A percentile compares a stretch with the other conserved stretches of the same genome.
phyloP scores from a whole-genome alignment of 2,797 vertebrate species.

The Lepilemur septentrionalis region DNA sequence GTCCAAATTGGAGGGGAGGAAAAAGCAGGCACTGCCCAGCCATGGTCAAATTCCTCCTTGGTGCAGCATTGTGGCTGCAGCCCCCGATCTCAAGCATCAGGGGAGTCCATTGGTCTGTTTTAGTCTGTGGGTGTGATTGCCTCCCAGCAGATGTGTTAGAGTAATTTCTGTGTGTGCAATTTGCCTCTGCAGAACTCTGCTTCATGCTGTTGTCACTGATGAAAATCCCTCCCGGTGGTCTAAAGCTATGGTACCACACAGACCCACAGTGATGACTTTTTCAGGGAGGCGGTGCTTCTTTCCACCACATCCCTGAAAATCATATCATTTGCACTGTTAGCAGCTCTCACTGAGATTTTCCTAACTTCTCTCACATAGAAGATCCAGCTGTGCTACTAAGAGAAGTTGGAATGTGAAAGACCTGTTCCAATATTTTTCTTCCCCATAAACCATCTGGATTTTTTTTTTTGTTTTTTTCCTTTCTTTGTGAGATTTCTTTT shows the following conservation, averaged over 20 bases:
- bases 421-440: not conserved
- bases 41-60: fast-evolving
- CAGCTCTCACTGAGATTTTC: conserved; percentile 17
- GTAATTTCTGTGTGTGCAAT: not conserved
- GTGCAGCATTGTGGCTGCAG: not conserved
- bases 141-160: not conserved
- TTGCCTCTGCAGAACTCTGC: conserved; percentile 7
- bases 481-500: not conserved
- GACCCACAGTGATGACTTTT: conserved; percentile 15
- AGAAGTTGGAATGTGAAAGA: conserved; percentile 48
- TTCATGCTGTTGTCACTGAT: conserved; percentile 52
- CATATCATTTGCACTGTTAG: conserved; percentile 53
- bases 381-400: conserved; percentile 52
- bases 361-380: conserved; percentile 18
- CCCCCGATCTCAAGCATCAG: not conserved
- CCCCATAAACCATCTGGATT: conserved; percentile 31
- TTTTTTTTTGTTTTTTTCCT: not conserved
- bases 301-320: conserved; percentile 38
- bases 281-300: not conserved
- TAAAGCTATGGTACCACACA: not conserved
- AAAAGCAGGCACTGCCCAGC: fast-evolving
- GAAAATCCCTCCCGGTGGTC: conserved; percentile 22
- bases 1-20: not conserved
- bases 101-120: not conserved
- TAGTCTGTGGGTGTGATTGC: not conserved